These are phyloP conservation scores for Rhinella marina DNA, from an alignment of 2,797 vertebrate species.

Conservation along the genomic window DNA sequence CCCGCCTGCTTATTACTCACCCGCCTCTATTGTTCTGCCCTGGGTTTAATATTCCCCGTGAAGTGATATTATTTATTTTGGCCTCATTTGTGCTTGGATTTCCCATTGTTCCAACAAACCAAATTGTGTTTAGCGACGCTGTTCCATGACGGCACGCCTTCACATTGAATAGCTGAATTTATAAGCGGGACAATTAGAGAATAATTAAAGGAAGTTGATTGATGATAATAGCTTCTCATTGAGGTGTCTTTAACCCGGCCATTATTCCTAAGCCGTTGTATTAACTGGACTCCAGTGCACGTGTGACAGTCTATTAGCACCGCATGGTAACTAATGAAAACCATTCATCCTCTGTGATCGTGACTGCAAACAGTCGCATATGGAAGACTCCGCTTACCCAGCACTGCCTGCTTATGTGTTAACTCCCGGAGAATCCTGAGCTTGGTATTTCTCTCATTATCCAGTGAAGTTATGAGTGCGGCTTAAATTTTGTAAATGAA, in stretches of 20 bases:
- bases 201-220: slow-evolving; percentile 53
- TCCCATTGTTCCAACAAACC: slow-evolving; percentile 38
- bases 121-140: slow-evolving; percentile 41
- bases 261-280: slow-evolving; percentile 25
- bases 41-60: slow-evolving; percentile 40
- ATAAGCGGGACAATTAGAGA: slow-evolving; percentile 34
- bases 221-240: slow-evolving; percentile 43
- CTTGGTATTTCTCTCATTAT: background rate
- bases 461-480: background rate
- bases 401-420: background rate
- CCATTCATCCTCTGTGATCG: slow-evolving; percentile 25
- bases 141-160: slow-evolving; percentile 27
- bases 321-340: slow-evolving; percentile 32
- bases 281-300: slow-evolving; percentile 10
- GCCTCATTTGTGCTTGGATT: slow-evolving; percentile 17
- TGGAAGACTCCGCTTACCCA: background rate
- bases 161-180: slow-evolving; percentile 38
- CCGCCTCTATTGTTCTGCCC: slow-evolving; percentile 25
- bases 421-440: background rate
- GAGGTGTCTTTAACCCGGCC: slow-evolving; percentile 48
- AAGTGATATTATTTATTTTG: slow-evolving; percentile 44
- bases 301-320: slow-evolving; percentile 25
- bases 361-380: background rate
- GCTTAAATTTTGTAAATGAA: background rate
- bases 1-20: background rate